Evolutionary conservation across 1,140 invertebrate genomes (phyloP), one percentile per base, ranked within the genome.

Genomic region (Anthonomus grandis): DNA sequence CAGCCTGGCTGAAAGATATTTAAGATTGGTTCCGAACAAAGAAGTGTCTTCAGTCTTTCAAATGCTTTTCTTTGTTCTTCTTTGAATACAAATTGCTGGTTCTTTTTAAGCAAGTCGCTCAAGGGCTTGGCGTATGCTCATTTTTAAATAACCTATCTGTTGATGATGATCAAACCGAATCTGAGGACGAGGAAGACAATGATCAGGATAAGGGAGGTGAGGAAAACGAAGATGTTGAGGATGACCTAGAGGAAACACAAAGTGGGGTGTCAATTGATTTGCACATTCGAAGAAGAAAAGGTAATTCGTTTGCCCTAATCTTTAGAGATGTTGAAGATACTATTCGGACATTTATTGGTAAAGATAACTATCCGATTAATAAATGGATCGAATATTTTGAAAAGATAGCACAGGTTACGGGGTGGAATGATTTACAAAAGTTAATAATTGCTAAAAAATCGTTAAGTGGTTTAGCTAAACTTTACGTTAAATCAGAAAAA

Each of bases 91-190:
- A 31, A 31, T 31, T 6, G 6, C n/a, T 31, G 27, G 9, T 52
- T 46, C 17, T 65, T 60, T 10, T 55, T 57, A 12, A 62, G 25
- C n/a, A 62, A 31, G 21, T 61, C 62, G 25, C 21, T 50, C n/a
- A 72, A 39, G 0, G 70, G 70, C 55, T 61, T 64, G 9, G 68
- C 67, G n/a, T n/a, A n/a, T n/a, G n/a, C n/a, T n/a, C n/a, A n/a
- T n/a, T n/a, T n/a, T n/a, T n/a, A n/a, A n/a, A n/a, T n/a, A n/a
- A n/a, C n/a, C n/a, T n/a, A n/a, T n/a, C n/a, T n/a, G n/a, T n/a
- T n/a, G n/a, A n/a, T n/a, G n/a, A n/a, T n/a, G n/a, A n/a, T n/a
- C n/a, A n/a, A n/a, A n/a, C n/a, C n/a, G n/a, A n/a, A n/a, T n/a
- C n/a, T n/a, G n/a, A n/a, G n/a, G n/a, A n/a, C n/a, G n/a, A n/a